These are phyloP conservation scores for Xiphorhynchus erythropygius DNA, from an alignment of 2,797 vertebrate genomes.

Conservation along the genomic window DNA sequence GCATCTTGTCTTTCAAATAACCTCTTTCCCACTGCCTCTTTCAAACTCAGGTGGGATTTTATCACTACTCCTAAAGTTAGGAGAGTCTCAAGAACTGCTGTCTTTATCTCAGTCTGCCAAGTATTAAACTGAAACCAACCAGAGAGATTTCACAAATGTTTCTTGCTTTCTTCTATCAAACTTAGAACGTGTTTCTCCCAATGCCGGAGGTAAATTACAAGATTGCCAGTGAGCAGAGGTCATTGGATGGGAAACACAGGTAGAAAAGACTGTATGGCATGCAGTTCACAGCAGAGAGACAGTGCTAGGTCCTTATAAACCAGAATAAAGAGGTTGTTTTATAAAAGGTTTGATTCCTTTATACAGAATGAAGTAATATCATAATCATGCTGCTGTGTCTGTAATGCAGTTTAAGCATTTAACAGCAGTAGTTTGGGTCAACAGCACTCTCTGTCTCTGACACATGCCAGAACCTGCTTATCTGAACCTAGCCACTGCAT, in stretches of 20 bases:
- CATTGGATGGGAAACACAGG: not conserved
- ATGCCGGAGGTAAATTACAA: not conserved
- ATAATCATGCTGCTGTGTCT: not conserved
- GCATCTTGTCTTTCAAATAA: not conserved
- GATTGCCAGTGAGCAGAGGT: not conserved
- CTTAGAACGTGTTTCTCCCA: not conserved
- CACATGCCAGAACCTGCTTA: not conserved
- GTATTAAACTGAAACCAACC: not conserved
- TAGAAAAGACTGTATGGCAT: not conserved
- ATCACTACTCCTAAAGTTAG: not conserved
- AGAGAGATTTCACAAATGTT: not conserved
- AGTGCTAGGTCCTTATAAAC: not conserved
- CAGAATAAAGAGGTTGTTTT: not conserved
- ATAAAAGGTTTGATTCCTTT: not conserved
- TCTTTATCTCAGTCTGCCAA: not conserved
- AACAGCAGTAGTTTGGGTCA: not conserved
- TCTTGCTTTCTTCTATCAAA: not conserved
- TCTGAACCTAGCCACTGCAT: not conserved
- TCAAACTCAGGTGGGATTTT: not conserved
- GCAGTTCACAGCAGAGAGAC: not conserved
- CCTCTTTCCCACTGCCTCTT: not conserved
- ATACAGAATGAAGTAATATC: not conserved
- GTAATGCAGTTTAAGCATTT: not conserved
- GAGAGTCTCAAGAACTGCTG: not conserved
- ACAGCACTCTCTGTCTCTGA: not conserved